Evolutionary conservation across 2,888 invertebrate species (phyloP), one percentile per base, ranked within the genome.

Genomic region (Cabera pusaria): DNA sequence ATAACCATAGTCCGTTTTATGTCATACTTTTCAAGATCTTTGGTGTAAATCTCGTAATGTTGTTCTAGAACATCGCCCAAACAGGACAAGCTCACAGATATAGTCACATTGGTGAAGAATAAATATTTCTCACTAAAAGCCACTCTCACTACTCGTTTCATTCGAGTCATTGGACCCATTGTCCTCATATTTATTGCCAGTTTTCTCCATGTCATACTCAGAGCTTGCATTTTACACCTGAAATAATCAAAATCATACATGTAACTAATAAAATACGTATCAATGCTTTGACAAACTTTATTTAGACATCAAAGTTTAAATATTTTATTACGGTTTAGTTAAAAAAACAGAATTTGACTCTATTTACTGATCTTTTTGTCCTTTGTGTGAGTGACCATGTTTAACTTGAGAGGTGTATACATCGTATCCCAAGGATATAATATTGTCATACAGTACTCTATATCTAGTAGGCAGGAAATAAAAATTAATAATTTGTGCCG

Each of bases 401-500:
- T 94, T 94, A 1, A 97, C 93, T 67, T 94, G 92, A 5, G 96
- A 96, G 6, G 95, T 94, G 60, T 95, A 96, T 20, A 96, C 86
- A 77, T 97, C 97, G 79, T 96, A 97, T 0, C 95, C 94, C 58
- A 97, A 90, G 17, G 96, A 96, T 63, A 97, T 93, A 0, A 91
- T 90, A 68, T 95, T 97, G 68, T 97, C 97, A 81, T 96, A 98
- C 5, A 97, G 83, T 14, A 98, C 95, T 65, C 98, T 91, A 72
- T 92, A 97, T 57, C 90, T 92, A 4, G 94, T 92, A 5, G 97
- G 96, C 49, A 98, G 73, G 65, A 94, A 92, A 73, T 94, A 96
- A 80, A 98, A 98, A 76, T 98, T 98, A n/a, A 98, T 87, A 21
- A 96, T 87, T 74, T 98, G 98, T 0, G 97, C 97, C 3, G 96